A percentile compares a stretch with the other conserved stretches of the same genome.
Conservation (phyloP, 1,140 invertebrate genomes). For the honey bee (Apis mellifera) region DNA sequence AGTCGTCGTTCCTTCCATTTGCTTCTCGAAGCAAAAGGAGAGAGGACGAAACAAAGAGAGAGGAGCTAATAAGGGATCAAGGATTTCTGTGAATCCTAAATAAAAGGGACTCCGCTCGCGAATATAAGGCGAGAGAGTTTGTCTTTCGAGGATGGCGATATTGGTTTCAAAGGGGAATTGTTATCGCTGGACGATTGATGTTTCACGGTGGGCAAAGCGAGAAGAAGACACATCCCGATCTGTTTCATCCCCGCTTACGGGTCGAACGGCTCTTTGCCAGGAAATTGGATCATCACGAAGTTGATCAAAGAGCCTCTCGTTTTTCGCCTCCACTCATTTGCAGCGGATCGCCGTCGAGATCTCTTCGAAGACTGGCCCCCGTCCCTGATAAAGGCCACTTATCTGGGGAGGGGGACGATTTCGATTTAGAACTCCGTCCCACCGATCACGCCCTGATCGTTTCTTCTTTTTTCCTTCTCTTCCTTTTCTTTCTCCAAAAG, state of each 20-base stretch:
- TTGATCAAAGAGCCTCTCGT: conserved; percentile 45
- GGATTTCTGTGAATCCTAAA: not conserved
- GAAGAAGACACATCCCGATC: not conserved
- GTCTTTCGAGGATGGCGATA: not conserved
- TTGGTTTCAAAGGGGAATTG: conserved; percentile 41
- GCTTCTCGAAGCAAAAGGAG: not conserved
- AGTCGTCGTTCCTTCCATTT: no score
- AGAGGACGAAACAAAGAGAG: no score
- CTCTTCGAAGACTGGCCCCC: not conserved
- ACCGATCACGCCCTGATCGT: not conserved
- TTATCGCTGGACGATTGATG: conserved; percentile 36
- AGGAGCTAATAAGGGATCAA: not conserved
- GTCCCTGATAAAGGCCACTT: conserved; percentile 26
- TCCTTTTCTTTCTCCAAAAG: not conserved
- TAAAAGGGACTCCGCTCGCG: not conserved
- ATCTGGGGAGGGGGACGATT: not conserved
- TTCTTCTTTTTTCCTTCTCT: no score
- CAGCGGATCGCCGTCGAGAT: conserved; percentile 4
- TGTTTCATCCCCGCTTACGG: conserved; percentile 33
- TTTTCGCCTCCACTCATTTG: conserved; percentile 38
- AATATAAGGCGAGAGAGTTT: not conserved
- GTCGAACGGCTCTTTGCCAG: conserved; percentile 38
- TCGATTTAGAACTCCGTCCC: not conserved
- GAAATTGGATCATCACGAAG: conserved; percentile 46
- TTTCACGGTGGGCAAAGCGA: conserved; percentile 18